Conservation (phyloP, 2,888 invertebrate species). For the Beris morrisii region DNA sequence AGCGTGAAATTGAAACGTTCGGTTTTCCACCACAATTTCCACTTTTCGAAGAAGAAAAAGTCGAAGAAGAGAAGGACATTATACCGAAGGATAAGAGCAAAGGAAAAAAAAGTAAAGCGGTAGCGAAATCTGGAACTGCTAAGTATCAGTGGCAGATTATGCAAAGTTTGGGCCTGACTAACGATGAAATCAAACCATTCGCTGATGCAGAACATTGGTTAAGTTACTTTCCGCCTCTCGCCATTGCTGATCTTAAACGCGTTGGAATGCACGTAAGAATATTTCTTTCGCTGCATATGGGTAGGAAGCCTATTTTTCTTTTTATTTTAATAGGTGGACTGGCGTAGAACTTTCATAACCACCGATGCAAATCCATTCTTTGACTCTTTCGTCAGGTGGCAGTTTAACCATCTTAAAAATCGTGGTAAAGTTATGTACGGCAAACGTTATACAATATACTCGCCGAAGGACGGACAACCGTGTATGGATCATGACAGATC, state of each 20-base stretch:
- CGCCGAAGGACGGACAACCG: conserved; percentile 94
- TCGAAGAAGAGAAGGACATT: conserved; percentile 62
- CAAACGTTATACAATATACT: conserved; percentile 94
- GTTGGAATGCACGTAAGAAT: conserved; percentile 85
- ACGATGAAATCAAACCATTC: conserved; percentile 92
- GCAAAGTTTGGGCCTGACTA: conserved; percentile 84
- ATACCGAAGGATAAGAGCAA: conserved; percentile 81
- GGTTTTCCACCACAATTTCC: conserved; percentile 94
- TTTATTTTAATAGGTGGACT: conserved; percentile 74
- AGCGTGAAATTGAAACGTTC: conserved; percentile 86
- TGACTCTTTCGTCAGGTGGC: conserved; percentile 98
- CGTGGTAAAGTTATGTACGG: conserved; percentile 93
- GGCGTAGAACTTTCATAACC: conserved; percentile 97
- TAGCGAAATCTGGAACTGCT: conserved; percentile 83
- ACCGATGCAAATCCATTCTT: conserved; percentile 97
- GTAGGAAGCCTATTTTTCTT: background rate
- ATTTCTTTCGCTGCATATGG: conserved; percentile 1
- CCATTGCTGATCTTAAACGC: conserved; percentile 80
- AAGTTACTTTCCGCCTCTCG: conserved; percentile 93
- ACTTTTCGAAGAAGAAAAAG: conserved; percentile 59
- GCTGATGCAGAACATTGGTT: conserved; percentile 91
- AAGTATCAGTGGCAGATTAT: conserved; percentile 99
- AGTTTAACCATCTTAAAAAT: conserved; percentile 82
- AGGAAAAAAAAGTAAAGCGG: conserved; percentile 95
- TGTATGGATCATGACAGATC: conserved; percentile 99